These are phyloP conservation scores for Triplophysa siluroides DNA, from an alignment of 2,113 vertebrate genomes.

Conservation along the genomic window DNA sequence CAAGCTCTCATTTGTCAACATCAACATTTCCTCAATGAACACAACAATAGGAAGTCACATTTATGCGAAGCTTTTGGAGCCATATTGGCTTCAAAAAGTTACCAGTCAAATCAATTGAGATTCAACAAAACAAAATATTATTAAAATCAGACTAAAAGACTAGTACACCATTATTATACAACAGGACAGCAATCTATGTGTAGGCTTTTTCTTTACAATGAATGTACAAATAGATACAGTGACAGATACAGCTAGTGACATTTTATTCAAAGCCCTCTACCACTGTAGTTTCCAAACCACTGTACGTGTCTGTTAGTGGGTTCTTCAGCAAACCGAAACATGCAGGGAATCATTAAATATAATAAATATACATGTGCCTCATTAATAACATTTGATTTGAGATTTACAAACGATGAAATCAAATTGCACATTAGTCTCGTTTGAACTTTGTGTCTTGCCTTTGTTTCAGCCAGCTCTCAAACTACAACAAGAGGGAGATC, in stretches of 20 bases:
- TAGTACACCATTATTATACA: neutral
- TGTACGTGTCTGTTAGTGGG: too few species aligned
- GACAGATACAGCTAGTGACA: too few species aligned
- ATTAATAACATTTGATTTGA: too few species aligned
- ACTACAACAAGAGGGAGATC: too few species aligned
- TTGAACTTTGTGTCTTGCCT: too few species aligned
- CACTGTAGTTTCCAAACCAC: neutral
- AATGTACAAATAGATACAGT: too few species aligned
- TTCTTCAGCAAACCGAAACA: too few species aligned
- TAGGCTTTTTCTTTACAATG: neutral
- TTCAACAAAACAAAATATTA: slow-evolving; percentile 44
- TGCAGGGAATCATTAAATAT: too few species aligned
- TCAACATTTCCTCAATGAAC: slow-evolving; percentile 68
- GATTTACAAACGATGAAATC: too few species aligned
- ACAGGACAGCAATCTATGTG: neutral
- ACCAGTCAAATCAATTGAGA: slow-evolving; percentile 30
- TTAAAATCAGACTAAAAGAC: neutral
- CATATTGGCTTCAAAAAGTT: slow-evolving; percentile 46
- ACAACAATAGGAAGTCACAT: slow-evolving; percentile 52
- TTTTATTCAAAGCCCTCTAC: neutral
- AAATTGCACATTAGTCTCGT: too few species aligned
- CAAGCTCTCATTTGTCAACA: slow-evolving; percentile 62
- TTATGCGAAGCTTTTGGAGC: slow-evolving; percentile 48
- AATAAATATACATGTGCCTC: too few species aligned
- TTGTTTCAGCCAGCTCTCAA: too few species aligned